Conservation (phyloP, 2,888 invertebrate genomes). For the Arctia plantaginis region DNA sequence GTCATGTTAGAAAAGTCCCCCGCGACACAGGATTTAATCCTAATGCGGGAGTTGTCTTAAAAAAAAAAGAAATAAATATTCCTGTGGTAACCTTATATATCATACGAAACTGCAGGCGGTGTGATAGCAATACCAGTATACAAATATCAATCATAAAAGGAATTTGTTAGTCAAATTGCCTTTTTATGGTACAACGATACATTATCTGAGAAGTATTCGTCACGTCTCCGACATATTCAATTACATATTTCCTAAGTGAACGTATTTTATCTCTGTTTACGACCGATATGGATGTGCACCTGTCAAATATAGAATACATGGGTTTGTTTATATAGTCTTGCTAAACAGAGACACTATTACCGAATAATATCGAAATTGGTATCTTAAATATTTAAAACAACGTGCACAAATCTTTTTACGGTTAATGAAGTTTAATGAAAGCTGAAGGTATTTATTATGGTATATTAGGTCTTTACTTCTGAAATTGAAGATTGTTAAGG, state of each 20-base stretch:
- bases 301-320: neutral
- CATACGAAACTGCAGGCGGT: neutral
- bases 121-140: neutral
- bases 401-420: neutral
- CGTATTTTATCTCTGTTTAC: neutral
- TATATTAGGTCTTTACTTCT: no score
- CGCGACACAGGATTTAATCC: no score
- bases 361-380: no score
- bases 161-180: neutral
- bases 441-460: neutral
- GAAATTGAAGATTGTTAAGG: no score
- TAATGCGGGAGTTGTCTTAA: no score
- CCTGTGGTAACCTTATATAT: neutral
- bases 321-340: neutral
- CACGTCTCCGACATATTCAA: constrained; percentile 31
- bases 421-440: neutral
- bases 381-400: neutral
- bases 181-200: neutral
- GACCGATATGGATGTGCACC: neutral
- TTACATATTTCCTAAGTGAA: constrained; percentile 23
- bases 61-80: no score
- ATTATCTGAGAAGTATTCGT: constrained; percentile 28
- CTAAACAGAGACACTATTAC: neutral
- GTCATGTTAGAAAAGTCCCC: no score
- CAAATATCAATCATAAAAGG: neutral